Evolutionary conservation across 35 echinoderm and acorn worm genomes (phyloP), one percentile per base, ranked within the genome.

Genomic region (Hemicentrotus pulcherrimus): DNA sequence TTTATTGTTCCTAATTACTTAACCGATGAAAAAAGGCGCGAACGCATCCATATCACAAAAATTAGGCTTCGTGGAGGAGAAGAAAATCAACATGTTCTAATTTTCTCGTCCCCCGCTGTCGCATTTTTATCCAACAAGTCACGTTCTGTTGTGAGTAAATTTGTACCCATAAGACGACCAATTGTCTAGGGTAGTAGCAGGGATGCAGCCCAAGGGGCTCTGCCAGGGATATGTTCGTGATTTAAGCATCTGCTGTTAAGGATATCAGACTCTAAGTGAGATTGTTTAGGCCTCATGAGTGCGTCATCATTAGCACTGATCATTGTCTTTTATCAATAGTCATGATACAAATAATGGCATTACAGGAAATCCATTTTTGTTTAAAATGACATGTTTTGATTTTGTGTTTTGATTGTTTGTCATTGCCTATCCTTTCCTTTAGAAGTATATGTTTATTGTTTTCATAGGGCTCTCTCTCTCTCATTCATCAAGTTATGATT

Each of bases 81-180:
- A 5, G 65, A 78, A 78, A 78, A 78, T 78, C 65, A 78, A 78
- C 65, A 78, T 78, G 65, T 78, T 78, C 65, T 78, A 78, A 78
- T 78, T 78, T 78, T 78, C 22, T 78, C 28, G 15, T 78, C 52
- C 16, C 52, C 65, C 22, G 65, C 65, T 78, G 65, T 78, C 65
- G 19, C 19, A 70, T 4, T 78, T 78, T 78, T 28, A 18, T 78
- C 65, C 24, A 28, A 78, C 19, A 78, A 78, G 65, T 78, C 65
- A 78, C 65, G 65, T 28, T 78, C 65, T 28, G 28, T n/a, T 78
- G 18, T 78, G 65, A 78, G 65, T 78, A 78, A 59, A 78, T 78
- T 78, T 78, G 65, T 78, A 78, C 65, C 65, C 65, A 28, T n/a
- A 22, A n/a, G 65, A 78, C 65, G 65, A 78, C 65, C 65, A 78